phyloP scores from a whole-genome alignment of 2,888 invertebrate species.

The Hybos culiciformis region DNA sequence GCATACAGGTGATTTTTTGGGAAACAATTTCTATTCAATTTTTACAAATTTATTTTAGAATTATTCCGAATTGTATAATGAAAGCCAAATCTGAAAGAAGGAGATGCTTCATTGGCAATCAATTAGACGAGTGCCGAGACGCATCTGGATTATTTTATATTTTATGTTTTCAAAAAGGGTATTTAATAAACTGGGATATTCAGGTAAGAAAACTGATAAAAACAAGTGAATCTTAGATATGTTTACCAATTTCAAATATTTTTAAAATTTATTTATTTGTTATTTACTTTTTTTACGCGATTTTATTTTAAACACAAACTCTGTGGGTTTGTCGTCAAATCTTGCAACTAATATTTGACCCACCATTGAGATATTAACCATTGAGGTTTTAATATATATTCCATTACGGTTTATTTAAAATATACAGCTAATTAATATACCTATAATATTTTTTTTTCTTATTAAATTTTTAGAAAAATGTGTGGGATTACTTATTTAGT shows the following conservation, averaged over 20 bases:
- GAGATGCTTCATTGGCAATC: constrained; percentile 83
- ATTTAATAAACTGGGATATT: constrained; percentile 89
- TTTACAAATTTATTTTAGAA: constrained; percentile 29
- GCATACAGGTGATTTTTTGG: background rate
- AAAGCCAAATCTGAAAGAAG: constrained; percentile 95
- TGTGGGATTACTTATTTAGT: constrained; percentile 93
- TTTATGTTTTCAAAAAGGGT: constrained; percentile 88
- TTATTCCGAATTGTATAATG: constrained; percentile 90
- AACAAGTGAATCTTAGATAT: too few species aligned
- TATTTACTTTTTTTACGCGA: too few species aligned
- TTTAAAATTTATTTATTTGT: too few species aligned
- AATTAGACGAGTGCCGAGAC: constrained; percentile 93
- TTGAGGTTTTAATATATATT: background rate
- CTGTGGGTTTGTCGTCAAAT: too few species aligned
- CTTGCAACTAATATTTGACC: too few species aligned
- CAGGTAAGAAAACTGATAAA: constrained; percentile 25
- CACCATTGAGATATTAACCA: background rate
- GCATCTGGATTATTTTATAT: constrained; percentile 89
- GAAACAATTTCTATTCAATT: too few species aligned
- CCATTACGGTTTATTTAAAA: background rate
- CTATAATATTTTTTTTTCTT: background rate
- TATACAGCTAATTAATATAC: background rate
- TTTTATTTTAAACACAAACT: too few species aligned
- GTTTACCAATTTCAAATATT: too few species aligned
- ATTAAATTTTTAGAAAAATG: constrained; percentile 50